These are phyloP conservation scores for Chlamydotis undulata DNA, from an alignment of 2,113 vertebrate species.

Conservation along the genomic window DNA sequence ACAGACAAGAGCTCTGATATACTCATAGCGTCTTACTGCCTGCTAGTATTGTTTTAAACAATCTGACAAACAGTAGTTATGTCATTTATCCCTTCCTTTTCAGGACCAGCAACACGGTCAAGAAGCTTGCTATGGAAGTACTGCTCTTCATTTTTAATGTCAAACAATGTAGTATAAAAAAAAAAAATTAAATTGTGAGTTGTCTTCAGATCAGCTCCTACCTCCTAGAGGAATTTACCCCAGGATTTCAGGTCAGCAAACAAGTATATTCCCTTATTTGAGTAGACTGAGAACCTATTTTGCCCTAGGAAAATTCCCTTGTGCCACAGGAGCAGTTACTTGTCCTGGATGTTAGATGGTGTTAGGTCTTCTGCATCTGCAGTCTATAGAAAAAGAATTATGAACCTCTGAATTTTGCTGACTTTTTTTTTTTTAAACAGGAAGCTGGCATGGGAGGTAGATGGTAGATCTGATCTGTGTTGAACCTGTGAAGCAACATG, in stretches of 20 bases:
- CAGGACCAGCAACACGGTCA: background rate
- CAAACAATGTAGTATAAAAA: background rate
- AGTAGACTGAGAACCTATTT: background rate
- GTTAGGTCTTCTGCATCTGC: background rate
- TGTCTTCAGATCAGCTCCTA: background rate
- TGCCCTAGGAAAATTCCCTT: background rate
- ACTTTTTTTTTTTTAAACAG: background rate
- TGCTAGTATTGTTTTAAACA: background rate
- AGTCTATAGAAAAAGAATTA: background rate
- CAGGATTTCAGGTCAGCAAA: background rate
- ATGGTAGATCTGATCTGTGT: background rate
- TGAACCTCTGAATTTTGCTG: background rate
- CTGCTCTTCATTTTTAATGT: background rate
- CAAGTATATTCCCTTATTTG: background rate
- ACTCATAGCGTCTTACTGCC: background rate
- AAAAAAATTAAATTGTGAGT: background rate
- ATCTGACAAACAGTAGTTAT: background rate
- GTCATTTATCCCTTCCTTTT: background rate
- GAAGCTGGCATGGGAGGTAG: background rate
- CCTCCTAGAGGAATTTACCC: background rate
- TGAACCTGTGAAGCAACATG: background rate
- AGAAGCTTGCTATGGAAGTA: background rate
- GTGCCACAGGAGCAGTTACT: background rate
- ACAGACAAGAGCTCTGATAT: background rate
- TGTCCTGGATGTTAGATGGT: background rate